phyloP scores from a whole-genome alignment of 1,140 invertebrate genomes.

The Dendrolimus kikuchii region DNA sequence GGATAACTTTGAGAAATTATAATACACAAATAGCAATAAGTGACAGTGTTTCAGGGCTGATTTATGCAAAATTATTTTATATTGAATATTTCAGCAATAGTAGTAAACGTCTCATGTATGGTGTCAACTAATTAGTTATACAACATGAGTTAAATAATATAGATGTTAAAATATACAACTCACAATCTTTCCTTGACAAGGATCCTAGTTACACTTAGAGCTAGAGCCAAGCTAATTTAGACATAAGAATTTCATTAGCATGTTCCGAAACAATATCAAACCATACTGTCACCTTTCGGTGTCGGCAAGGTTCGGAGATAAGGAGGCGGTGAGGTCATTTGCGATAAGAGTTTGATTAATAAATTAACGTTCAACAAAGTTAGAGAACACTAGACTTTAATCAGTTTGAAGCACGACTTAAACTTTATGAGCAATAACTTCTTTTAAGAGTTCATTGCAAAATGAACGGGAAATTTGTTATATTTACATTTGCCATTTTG shows the following conservation, averaged over 20 bases:
- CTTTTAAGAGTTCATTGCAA: slow-evolving; percentile 66
- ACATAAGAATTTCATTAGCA: no score
- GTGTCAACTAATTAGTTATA: no score
- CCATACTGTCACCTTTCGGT: slow-evolving; percentile 9
- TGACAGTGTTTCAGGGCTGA: no score
- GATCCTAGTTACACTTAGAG: no score
- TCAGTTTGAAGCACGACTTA: slow-evolving; percentile 65
- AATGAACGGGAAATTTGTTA: slow-evolving; percentile 23
- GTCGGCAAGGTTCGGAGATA: slow-evolving; percentile 18
- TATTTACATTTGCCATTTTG: no score
- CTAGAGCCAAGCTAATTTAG: no score
- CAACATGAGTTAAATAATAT: no score
- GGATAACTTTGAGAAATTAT: not conserved
- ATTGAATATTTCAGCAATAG: no score
- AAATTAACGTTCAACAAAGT: slow-evolving; percentile 48
- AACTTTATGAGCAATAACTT: slow-evolving; percentile 50
- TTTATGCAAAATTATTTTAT: no score
- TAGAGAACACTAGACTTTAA: slow-evolving; percentile 53
- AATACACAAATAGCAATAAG: slow-evolving; percentile 1
- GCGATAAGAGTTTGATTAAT: slow-evolving; percentile 45
- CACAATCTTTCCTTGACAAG: no score
- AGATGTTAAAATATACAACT: no score
- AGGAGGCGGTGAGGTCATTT: slow-evolving; percentile 17
- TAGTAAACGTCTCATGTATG: no score
- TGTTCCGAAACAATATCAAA: not conserved